Conservation (phyloP, 1,140 invertebrate species). For the Geopemphigus sp. region DNA sequence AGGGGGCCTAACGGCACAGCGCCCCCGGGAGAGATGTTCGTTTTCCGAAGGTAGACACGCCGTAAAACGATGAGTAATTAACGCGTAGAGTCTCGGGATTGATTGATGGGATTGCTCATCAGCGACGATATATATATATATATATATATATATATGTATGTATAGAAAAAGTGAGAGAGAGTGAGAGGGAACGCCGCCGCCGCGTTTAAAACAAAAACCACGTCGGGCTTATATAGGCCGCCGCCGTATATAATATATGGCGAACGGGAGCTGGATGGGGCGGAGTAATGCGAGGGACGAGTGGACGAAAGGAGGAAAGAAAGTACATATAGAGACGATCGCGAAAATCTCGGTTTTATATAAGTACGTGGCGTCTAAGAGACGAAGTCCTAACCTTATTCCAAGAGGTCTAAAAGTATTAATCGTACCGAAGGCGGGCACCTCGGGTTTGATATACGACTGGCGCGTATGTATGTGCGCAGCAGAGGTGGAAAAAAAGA, state of each 20-base stretch:
- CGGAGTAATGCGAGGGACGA: neutral
- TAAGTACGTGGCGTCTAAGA: slow-evolving; percentile 40
- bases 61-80: slow-evolving; percentile 33
- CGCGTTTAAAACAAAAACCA: slow-evolving; percentile 44
- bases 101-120: slow-evolving; percentile 48
- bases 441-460: slow-evolving; percentile 38
- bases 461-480: neutral
- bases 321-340: neutral
- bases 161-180: too few relatives aligned
- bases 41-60: slow-evolving; percentile 24
- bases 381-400: slow-evolving; percentile 35
- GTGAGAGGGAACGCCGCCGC: too few relatives aligned
- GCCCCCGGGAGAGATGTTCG: slow-evolving; percentile 18
- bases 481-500: slow-evolving; percentile 34
- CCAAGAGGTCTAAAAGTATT: slow-evolving; percentile 36
- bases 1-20: neutral
- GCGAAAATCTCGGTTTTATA: neutral
- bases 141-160: too few relatives aligned
- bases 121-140: slow-evolving; percentile 9
- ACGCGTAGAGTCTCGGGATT: slow-evolving; percentile 38
- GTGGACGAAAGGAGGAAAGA: neutral
- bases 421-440: slow-evolving; percentile 31
- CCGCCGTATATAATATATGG: too few relatives aligned
- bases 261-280: neutral
- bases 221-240: too few relatives aligned